Percentiles rank a stretch among this genome's conserved stretches.
phyloP scores from a whole-genome alignment of 2,797 vertebrate species.

The Hypotaenidia philippensis region DNA sequence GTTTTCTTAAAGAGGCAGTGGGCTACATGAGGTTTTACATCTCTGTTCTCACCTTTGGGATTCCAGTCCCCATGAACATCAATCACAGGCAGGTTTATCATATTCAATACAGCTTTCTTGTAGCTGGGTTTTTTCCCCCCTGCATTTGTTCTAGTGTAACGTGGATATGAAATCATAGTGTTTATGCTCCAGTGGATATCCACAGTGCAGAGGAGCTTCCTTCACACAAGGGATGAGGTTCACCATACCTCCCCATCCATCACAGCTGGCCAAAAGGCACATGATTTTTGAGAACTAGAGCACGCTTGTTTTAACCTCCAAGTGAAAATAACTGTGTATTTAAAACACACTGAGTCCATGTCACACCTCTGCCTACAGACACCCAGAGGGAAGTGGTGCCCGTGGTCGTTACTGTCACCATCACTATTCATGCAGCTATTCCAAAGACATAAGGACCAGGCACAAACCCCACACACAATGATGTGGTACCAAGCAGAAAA shows the following conservation, averaged over 20 bases:
- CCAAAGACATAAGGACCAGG: accelerated
- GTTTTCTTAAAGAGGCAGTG: neutral
- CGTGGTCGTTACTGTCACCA: accelerated
- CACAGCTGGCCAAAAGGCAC: accelerated
- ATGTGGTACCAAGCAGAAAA: neutral
- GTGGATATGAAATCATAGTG: accelerated
- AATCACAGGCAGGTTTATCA: neutral
- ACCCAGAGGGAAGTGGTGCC: accelerated
- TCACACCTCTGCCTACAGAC: neutral
- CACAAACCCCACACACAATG: neutral
- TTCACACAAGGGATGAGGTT: accelerated
- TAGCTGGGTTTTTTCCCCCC: neutral
- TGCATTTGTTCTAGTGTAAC: neutral
- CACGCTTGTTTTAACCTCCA: neutral
- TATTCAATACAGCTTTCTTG: neutral
- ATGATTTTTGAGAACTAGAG: no score
- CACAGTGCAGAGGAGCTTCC: neutral
- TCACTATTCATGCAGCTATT: accelerated
- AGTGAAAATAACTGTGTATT: accelerated
- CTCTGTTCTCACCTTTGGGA: neutral
- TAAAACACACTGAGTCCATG: accelerated
- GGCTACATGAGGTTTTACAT: neutral
- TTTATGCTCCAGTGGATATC: neutral
- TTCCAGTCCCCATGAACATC: neutral
- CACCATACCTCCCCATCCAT: accelerated